Conservation (phyloP, 2,888 invertebrate species). For the Andrena marginata region DNA sequence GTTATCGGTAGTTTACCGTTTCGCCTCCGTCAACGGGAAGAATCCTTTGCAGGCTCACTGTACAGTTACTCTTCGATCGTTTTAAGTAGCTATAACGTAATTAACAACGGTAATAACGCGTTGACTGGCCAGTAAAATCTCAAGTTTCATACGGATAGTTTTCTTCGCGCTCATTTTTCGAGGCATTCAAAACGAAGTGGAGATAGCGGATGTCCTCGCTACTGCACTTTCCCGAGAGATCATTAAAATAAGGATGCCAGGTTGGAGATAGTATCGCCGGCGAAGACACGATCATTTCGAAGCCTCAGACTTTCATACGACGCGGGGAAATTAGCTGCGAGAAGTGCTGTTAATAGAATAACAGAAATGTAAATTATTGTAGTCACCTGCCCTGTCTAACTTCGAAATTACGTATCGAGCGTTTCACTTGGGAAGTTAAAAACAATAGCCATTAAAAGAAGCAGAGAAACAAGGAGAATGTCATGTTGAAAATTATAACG, state of each 20-base stretch:
- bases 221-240: constrained; percentile 14
- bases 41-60: not conserved
- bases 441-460: no score
- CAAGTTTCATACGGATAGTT: constrained; percentile 8
- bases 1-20: not conserved
- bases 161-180: constrained; percentile 32
- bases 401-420: no score
- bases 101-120: constrained; percentile 46
- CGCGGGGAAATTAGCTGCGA: constrained; percentile 59
- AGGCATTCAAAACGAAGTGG: constrained; percentile 26
- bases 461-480: no score
- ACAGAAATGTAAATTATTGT: constrained; percentile 15
- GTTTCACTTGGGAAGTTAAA: no score
- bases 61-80: constrained; percentile 33
- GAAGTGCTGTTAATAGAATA: constrained; percentile 61
- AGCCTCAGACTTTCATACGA: constrained; percentile 65
- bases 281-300: constrained; percentile 31
- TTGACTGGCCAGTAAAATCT: constrained; percentile 42
- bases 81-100: constrained; percentile 27
- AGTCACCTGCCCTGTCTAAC: no score
- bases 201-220: constrained; percentile 25
- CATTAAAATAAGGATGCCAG: constrained; percentile 35
- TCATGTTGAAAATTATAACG: not conserved
- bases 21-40: not conserved
- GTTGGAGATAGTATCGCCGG: constrained; percentile 15